Conservation (phyloP, 2,113 vertebrate genomes). For the Gallinago undulata region DNA sequence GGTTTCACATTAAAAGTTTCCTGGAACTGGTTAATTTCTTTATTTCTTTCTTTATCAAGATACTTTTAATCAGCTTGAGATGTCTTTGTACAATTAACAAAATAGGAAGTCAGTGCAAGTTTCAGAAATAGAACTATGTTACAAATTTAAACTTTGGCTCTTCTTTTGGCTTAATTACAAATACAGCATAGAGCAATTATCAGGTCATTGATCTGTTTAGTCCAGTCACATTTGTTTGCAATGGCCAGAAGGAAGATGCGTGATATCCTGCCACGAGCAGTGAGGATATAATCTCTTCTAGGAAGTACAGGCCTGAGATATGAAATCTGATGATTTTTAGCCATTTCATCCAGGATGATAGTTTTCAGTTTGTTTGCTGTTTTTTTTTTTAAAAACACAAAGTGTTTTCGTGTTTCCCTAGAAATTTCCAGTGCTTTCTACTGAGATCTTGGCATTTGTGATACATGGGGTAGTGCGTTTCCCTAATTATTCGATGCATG, state of each 20-base stretch:
- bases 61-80: background rate
- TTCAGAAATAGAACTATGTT: background rate
- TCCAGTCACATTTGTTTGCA: background rate
- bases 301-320: background rate
- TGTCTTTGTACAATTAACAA: background rate
- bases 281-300: background rate
- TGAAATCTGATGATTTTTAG: background rate
- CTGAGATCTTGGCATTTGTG: background rate
- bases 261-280: background rate
- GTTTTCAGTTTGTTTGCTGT: background rate
- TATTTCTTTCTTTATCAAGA: background rate
- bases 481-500: background rate
- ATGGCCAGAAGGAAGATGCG: background rate
- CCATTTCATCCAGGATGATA: background rate
- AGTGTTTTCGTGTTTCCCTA: background rate
- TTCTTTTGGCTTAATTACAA: background rate
- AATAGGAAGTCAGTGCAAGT: background rate
- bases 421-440: background rate
- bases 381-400: background rate
- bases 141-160: background rate
- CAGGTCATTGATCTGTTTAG: background rate
- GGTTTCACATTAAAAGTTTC: background rate
- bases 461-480: background rate
- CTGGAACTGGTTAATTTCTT: background rate
- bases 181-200: background rate